A percentile compares a stretch with the other conserved stretches of the same genome.
phyloP scores from a whole-genome alignment of 2,113 vertebrate genomes.

The Tyto alba region DNA sequence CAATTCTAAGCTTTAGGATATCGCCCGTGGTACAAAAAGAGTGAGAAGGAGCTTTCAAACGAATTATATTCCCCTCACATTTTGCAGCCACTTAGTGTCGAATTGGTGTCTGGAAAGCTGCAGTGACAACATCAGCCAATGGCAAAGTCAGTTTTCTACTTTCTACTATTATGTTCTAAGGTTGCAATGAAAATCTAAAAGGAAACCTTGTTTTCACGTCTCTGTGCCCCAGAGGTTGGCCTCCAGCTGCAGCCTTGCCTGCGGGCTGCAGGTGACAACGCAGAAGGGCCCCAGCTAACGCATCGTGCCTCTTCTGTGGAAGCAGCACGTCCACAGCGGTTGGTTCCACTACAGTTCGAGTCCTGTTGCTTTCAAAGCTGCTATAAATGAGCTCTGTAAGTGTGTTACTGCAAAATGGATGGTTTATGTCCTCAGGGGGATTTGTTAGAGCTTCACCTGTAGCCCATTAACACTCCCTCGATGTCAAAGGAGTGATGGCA shows the following conservation, averaged over 20 bases:
- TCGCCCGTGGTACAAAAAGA: neutral
- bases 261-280: fast-evolving
- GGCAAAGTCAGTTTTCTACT: neutral
- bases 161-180: neutral
- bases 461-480: neutral
- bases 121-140: neutral
- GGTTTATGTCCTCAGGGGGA: neutral
- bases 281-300: neutral
- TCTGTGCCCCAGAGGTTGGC: neutral
- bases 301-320: neutral
- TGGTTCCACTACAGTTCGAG: fast-evolving
- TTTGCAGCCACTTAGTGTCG: neutral
- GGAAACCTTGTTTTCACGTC: neutral
- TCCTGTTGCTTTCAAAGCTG: neutral
- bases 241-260: neutral
- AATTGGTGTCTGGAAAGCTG: neutral
- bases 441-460: neutral
- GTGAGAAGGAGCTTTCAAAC: neutral
- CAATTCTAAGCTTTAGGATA: neutral
- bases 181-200: neutral
- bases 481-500: neutral
- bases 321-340: neutral
- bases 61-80: fast-evolving
- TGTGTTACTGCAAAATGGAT: neutral
- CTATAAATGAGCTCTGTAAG: neutral